Percentiles rank a stretch among this genome's conserved stretches.
Evolutionary conservation across 2,113 vertebrate genomes (phyloP).

Genomic region (Callithrix jacchus): DNA sequence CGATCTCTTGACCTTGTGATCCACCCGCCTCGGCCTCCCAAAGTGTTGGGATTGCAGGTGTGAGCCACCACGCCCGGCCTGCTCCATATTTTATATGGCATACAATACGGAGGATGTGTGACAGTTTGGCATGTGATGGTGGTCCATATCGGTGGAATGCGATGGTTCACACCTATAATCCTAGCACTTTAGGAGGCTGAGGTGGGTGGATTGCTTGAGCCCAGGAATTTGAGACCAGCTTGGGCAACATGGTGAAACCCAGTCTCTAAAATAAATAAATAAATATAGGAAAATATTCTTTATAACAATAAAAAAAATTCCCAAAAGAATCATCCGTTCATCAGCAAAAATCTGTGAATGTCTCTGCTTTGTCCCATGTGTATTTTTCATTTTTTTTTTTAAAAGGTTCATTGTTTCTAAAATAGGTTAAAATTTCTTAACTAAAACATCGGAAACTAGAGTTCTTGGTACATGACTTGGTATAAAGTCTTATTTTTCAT

Average conservation of each 20-base stretch:
- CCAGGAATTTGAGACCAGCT: no score
- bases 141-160: fast-evolving
- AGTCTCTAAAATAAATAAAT: background rate
- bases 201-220: no score
- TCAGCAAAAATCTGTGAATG: background rate
- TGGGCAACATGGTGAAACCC: no score
- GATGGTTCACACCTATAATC: no score
- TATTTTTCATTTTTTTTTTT: background rate
- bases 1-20: no score
- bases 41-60: no score
- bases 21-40: no score
- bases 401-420: background rate
- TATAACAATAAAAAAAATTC: background rate
- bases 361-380: background rate
- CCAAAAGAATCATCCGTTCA: background rate
- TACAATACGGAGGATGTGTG: no score
- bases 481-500: background rate
- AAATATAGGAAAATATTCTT: no score
- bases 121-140: background rate
- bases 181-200: no score
- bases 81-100: background rate
- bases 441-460: background rate
- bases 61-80: no score
- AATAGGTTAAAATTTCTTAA: background rate
- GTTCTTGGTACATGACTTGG: background rate